A percentile compares a stretch with the other conserved stretches of the same genome.
Evolutionary conservation across 2,888 invertebrate species (phyloP).

Genomic region (Hoplodrina ambigua): DNA sequence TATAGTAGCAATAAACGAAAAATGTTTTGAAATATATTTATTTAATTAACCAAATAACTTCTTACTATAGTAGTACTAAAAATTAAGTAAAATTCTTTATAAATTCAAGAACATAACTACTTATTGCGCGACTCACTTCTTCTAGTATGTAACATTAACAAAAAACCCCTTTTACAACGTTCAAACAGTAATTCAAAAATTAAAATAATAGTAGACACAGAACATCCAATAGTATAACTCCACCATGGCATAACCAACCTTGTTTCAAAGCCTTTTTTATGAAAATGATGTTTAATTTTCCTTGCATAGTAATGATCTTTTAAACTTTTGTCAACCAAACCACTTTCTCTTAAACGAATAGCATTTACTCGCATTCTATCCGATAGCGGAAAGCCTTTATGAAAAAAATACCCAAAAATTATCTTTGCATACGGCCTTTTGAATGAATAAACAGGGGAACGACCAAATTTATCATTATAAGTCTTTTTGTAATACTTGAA

Average conservation of each 20-base stretch:
- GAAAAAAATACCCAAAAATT: conserved; percentile 39
- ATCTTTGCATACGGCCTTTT: conserved; percentile 22
- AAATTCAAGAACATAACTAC: no score
- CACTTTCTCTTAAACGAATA: conserved; percentile 43
- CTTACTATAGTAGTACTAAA: no score
- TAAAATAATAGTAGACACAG: conserved; percentile 25
- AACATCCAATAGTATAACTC: conserved; percentile 35
- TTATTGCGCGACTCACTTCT: no score
- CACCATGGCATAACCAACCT: conserved; percentile 50
- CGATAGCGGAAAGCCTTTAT: conserved; percentile 56
- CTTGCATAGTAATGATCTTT: conserved; percentile 33
- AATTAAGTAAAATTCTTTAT: no score
- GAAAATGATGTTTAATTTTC: conserved; percentile 30
- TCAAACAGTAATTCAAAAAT: conserved; percentile 38
- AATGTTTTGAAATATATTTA: no score
- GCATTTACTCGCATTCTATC: conserved; percentile 27
- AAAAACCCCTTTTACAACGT: no score
- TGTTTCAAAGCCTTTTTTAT: conserved; percentile 13
- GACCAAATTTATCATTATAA: conserved; percentile 36
- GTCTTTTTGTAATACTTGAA: conserved; percentile 27
- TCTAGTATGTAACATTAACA: no score
- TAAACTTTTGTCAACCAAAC: conserved; percentile 38
- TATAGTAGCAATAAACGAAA: no score
- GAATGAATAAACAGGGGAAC: conserved; percentile 30
- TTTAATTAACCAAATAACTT: no score